Conservation (phyloP, 2,888 invertebrate genomes). For the Eucera pruinosa region DNA sequence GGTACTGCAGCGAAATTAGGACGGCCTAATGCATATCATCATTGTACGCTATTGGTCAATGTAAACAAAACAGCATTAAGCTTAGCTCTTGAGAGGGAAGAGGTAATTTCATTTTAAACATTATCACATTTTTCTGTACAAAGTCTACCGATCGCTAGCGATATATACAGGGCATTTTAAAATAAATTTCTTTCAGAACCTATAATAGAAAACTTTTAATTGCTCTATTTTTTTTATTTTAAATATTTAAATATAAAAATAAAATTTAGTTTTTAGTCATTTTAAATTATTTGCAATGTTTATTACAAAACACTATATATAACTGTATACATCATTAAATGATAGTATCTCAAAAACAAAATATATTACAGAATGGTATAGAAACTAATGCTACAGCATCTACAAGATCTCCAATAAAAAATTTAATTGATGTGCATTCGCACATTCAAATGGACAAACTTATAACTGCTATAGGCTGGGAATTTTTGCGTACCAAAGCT, state of each 20-base stretch:
- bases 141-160: background rate
- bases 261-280: background rate
- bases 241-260: background rate
- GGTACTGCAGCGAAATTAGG: constrained; percentile 98
- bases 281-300: background rate
- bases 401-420: constrained; percentile 92
- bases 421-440: constrained; percentile 91
- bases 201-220: background rate
- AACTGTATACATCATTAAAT: background rate
- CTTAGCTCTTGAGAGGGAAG: constrained; percentile 89
- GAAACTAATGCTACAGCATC: constrained; percentile 94
- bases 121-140: constrained; percentile 19
- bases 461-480: constrained; percentile 92
- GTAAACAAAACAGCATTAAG: constrained; percentile 91
- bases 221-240: background rate
- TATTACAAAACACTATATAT: background rate
- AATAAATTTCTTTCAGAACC: background rate
- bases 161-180: background rate
- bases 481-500: constrained; percentile 91
- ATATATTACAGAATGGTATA: constrained; percentile 89
- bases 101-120: constrained; percentile 87
- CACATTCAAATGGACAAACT: constrained; percentile 90
- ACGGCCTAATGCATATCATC: constrained; percentile 96
- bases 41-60: constrained; percentile 96
- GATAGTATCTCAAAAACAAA: background rate